phyloP scores from a whole-genome alignment of 2,888 invertebrate species.

The Andrena chrysosceles region DNA sequence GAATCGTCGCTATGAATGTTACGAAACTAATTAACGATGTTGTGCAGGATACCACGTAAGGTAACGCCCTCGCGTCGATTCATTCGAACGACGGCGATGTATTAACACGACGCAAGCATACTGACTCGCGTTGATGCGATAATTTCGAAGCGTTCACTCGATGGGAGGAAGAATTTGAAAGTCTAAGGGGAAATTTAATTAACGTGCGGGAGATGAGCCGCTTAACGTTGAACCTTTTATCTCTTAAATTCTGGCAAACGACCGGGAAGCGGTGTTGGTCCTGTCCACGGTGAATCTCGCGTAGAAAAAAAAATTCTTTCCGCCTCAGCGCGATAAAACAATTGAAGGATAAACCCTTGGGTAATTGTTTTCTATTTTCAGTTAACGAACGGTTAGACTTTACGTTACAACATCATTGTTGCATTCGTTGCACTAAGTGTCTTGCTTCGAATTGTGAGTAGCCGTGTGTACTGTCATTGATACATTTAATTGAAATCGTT shows the following conservation, averaged over 20 bases:
- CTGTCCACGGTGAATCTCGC: slow-evolving; percentile 13
- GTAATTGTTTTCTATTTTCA: slow-evolving; percentile 2
- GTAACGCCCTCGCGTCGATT: background rate
- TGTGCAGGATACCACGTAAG: background rate
- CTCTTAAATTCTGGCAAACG: slow-evolving; percentile 49
- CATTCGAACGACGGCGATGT: background rate
- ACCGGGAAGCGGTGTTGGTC: slow-evolving; percentile 30
- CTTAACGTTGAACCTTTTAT: slow-evolving; percentile 41
- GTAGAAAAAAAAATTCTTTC: background rate
- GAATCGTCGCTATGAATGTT: background rate
- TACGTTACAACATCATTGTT: background rate
- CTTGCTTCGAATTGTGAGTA: too few relatives aligned
- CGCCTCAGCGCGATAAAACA: background rate
- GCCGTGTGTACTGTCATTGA: too few relatives aligned
- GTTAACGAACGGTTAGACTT: background rate
- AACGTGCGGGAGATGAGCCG: slow-evolving; percentile 29
- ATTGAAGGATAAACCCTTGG: background rate
- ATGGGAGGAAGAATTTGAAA: slow-evolving; percentile 1
- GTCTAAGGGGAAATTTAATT: slow-evolving; percentile 47
- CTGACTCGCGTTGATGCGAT: background rate
- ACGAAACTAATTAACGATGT: slow-evolving; percentile 11
- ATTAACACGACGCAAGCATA: background rate
- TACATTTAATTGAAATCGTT: too few relatives aligned
- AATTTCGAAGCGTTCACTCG: background rate
- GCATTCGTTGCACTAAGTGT: too few relatives aligned